A percentile compares a stretch with the other conserved stretches of the same genome.
Conservation (phyloP, 2,888 invertebrate species). For the Heterodera filipjevi region DNA sequence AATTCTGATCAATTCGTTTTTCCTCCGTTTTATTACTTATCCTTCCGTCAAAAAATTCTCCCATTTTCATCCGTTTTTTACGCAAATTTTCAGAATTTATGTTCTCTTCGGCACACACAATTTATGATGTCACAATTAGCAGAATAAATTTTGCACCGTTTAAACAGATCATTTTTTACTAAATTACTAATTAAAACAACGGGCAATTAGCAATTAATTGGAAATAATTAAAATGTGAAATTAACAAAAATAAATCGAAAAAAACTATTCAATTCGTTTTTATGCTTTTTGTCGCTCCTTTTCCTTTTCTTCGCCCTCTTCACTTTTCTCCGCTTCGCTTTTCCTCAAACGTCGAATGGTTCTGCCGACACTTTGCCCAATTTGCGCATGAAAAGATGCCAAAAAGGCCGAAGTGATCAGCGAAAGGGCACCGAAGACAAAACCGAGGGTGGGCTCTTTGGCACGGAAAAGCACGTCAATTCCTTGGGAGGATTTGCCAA, state of each 20-base stretch:
- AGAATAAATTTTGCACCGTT: not conserved
- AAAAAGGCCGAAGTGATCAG: conserved; percentile 12
- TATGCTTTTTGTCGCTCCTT: not conserved
- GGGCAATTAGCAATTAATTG: no score
- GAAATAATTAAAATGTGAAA: not conserved
- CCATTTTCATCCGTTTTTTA: not conserved
- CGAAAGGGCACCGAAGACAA: conserved; percentile 9
- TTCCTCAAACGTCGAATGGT: not conserved
- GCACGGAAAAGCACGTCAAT: conserved; percentile 20
- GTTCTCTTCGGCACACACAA: not conserved
- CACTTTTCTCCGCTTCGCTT: not conserved
- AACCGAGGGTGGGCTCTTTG: not conserved
- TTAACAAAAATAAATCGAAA: no score
- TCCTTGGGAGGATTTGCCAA: not conserved
- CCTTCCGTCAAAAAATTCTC: not conserved
- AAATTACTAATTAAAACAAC: no score
- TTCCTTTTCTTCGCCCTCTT: not conserved
- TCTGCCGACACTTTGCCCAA: not conserved
- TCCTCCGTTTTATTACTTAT: not conserved
- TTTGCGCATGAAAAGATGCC: conserved; percentile 13
- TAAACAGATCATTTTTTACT: not conserved
- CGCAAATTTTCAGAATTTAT: not conserved
- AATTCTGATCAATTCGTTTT: not conserved
- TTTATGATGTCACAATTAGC: not conserved
- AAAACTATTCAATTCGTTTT: not conserved